Percentiles rank a stretch among this genome's conserved stretches.
Conservation (phyloP, 2,797 vertebrate species). For the Loriculus beryllinus region DNA sequence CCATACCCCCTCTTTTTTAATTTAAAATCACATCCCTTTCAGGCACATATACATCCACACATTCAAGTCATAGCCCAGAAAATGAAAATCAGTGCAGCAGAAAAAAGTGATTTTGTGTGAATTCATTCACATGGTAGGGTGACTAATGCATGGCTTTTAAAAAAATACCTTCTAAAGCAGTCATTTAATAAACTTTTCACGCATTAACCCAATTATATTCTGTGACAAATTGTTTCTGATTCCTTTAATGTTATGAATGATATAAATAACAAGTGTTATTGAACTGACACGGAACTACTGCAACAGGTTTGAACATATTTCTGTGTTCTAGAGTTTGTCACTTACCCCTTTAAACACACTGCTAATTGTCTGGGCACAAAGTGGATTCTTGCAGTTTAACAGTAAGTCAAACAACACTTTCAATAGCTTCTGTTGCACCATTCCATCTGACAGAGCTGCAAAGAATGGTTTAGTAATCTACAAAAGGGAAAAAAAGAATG, state of each 20-base stretch:
- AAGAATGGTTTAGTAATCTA: conserved; percentile 93
- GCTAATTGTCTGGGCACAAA: conserved; percentile 79
- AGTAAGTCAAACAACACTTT: conserved; percentile 87
- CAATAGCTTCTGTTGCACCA: conserved; percentile 86
- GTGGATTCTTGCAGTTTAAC: conserved; percentile 76
- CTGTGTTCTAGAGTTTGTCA: background rate
- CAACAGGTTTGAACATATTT: background rate
- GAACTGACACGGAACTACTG: background rate
- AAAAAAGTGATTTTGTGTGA: background rate
- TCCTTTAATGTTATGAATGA: background rate
- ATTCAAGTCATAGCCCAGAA: background rate
- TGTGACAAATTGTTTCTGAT: background rate
- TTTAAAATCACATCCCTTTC: background rate
- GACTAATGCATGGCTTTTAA: background rate
- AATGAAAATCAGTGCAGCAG: background rate
- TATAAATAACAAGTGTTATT: background rate
- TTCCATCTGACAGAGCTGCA: conserved; percentile 78
- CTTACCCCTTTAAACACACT: conserved; percentile 91
- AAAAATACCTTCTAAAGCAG: background rate
- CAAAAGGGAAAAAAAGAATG: background rate
- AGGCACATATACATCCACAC: background rate
- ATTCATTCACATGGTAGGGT: background rate
- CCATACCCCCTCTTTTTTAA: background rate
- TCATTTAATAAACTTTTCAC: background rate
- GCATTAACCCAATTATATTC: background rate